These are phyloP conservation scores for Pediacus dermestoides DNA, from an alignment of 2,888 invertebrate genomes.

Conservation along the genomic window DNA sequence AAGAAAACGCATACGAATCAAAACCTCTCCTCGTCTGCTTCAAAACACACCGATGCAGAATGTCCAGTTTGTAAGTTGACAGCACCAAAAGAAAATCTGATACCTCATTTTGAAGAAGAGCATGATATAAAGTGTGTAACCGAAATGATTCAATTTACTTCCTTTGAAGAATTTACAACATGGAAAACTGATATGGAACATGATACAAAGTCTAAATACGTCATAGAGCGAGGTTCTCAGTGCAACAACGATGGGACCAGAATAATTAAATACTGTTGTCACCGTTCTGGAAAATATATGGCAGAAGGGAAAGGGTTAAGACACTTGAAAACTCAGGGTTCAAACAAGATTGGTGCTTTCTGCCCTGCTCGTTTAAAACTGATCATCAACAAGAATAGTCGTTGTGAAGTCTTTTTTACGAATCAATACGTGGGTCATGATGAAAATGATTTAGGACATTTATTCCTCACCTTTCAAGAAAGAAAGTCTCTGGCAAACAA, in stretches of 20 bases:
- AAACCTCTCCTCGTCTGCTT: too few relatives aligned
- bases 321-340: constrained; percentile 17
- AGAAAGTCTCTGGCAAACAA: constrained; percentile 15
- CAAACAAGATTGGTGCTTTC: constrained; percentile 17
- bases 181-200: constrained; percentile 13
- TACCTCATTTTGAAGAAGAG: constrained; percentile 8
- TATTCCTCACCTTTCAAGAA: constrained; percentile 12
- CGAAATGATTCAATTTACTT: constrained; percentile 9
- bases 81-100: constrained; percentile 1
- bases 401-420: constrained; percentile 4
- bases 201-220: constrained; percentile 9
- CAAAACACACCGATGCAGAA: constrained; percentile 5
- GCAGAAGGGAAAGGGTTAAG: constrained; percentile 14
- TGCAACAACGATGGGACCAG: too few relatives aligned
- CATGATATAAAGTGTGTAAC: constrained; percentile 7
- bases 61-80: constrained; percentile 8
- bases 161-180: constrained; percentile 7
- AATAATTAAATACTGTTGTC: too few relatives aligned
- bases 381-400: background rate
- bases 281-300: constrained; percentile 17
- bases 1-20: too few relatives aligned
- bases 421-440: constrained; percentile 14
- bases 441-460: constrained; percentile 12
- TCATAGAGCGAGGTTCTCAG: constrained; percentile 3
- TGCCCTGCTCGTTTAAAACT: constrained; percentile 16